phyloP scores from a whole-genome alignment of 2,888 invertebrate species.

The Morpho deidamia region DNA sequence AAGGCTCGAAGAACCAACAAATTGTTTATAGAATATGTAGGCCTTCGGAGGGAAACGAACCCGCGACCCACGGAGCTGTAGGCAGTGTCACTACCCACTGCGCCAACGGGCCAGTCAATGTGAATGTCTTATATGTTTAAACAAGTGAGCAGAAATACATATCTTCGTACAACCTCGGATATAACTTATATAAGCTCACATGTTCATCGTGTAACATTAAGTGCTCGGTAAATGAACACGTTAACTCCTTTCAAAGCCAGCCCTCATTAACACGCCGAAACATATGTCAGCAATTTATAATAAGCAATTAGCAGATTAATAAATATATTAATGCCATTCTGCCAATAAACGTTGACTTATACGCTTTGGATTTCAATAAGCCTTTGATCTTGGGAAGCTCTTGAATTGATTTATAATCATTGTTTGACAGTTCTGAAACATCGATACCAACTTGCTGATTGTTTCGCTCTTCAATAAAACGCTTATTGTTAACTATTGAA shows the following conservation, averaged over 20 bases:
- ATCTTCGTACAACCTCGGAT: conserved; percentile 7
- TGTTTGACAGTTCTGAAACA: conserved; percentile 60
- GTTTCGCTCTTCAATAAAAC: conserved; percentile 27
- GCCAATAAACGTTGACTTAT: conserved; percentile 58
- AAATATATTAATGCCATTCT: conserved; percentile 63
- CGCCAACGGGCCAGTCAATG: too few species aligned
- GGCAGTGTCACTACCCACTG: too few species aligned
- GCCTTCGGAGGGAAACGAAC: too few species aligned
- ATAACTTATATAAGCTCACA: conserved; percentile 10
- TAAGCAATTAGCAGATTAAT: conserved; percentile 76
- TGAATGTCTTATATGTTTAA: too few species aligned
- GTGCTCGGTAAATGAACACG: conserved; percentile 13
- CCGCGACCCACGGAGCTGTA: too few species aligned
- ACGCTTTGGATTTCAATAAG: conserved; percentile 42
- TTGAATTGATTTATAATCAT: conserved; percentile 55
- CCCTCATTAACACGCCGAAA: conserved; percentile 56
- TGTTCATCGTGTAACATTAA: conserved; percentile 15
- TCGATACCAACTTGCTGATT: conserved; percentile 30
- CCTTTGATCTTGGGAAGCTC: conserved; percentile 61
- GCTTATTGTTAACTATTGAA: not conserved
- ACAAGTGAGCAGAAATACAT: not conserved
- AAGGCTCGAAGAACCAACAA: too few species aligned
- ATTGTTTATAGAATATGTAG: too few species aligned
- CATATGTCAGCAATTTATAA: conserved; percentile 56
- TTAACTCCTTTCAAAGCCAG: conserved; percentile 49